Percentiles rank a stretch among this genome's conserved stretches.
These are phyloP conservation scores for Toxotes jaculatrix DNA, from an alignment of 2,113 vertebrate species.

Conservation along the genomic window DNA sequence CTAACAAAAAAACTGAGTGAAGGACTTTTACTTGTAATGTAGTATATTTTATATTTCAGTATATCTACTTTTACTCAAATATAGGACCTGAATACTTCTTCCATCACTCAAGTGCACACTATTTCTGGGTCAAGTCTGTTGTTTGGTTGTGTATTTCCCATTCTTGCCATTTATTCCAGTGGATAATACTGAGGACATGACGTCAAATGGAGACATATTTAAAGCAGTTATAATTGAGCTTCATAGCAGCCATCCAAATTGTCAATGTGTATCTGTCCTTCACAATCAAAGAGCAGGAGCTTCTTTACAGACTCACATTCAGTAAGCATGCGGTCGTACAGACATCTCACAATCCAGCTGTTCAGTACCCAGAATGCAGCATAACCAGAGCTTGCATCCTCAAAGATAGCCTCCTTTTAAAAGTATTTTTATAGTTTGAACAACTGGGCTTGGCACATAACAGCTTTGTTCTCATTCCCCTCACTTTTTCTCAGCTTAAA, in stretches of 20 bases:
- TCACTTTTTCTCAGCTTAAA: constrained; percentile 21
- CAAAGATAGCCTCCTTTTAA: constrained; percentile 5
- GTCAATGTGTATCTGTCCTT: constrained; percentile 43
- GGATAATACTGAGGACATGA: constrained; percentile 27
- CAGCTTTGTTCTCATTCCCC: constrained; percentile 9
- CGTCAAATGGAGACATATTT: constrained; percentile 35
- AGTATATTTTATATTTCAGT: no score
- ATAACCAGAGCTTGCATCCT: not conserved
- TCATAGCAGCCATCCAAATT: constrained; percentile 20
- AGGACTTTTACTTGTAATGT: no score
- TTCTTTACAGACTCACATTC: constrained; percentile 45
- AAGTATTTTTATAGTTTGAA: not conserved
- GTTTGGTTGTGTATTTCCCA: not conserved
- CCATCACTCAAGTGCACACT: no score
- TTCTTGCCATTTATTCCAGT: not conserved
- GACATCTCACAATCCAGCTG: constrained; percentile 19
- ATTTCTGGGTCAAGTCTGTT: not conserved
- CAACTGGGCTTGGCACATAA: not conserved
- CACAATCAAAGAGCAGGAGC: constrained; percentile 35
- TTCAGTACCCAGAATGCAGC: constrained; percentile 35
- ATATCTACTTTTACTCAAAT: no score
- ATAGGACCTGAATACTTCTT: no score
- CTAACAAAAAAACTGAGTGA: not conserved
- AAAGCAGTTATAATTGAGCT: constrained; percentile 5
- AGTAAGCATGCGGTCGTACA: constrained; percentile 7